Conservation (phyloP, 2,113 vertebrate genomes). For the Salvelinus sp. region DNA sequence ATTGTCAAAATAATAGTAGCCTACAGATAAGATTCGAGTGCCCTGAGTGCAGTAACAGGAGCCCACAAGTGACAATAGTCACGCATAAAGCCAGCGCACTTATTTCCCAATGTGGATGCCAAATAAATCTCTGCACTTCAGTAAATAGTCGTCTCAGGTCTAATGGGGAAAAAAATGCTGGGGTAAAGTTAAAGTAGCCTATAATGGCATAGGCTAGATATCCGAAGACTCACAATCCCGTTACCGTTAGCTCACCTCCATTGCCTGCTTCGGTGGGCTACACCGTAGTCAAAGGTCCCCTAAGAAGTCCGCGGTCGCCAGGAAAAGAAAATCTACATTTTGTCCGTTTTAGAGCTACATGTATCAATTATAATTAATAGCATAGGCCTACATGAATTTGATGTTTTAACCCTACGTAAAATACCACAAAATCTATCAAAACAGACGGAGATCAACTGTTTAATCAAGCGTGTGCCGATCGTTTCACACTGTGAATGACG, state of each 20-base stretch:
- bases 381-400: background rate
- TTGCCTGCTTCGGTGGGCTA: slow-evolving; percentile 37
- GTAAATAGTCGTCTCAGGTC: background rate
- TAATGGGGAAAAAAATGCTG: too few species aligned
- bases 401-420: background rate
- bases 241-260: slow-evolving; percentile 56
- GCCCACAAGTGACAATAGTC: background rate
- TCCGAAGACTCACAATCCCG: background rate
- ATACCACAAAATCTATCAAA: background rate
- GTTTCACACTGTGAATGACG: slow-evolving; percentile 6
- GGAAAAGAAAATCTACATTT: slow-evolving; percentile 13
- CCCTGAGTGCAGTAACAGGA: too few species aligned
- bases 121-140: background rate
- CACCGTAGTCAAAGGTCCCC: slow-evolving; percentile 61
- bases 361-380: background rate
- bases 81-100: background rate
- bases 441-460: background rate
- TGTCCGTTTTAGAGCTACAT: slow-evolving; percentile 4
- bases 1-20: too few species aligned
- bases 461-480: background rate
- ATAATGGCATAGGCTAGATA: too few species aligned
- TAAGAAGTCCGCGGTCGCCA: slow-evolving; percentile 15
- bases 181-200: background rate
- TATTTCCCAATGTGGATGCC: background rate
- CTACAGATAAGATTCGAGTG: too few species aligned